Evolutionary conservation across 92 coral and sea anemone genomes (phyloP).

Genomic region (Bergia sp.): DNA sequence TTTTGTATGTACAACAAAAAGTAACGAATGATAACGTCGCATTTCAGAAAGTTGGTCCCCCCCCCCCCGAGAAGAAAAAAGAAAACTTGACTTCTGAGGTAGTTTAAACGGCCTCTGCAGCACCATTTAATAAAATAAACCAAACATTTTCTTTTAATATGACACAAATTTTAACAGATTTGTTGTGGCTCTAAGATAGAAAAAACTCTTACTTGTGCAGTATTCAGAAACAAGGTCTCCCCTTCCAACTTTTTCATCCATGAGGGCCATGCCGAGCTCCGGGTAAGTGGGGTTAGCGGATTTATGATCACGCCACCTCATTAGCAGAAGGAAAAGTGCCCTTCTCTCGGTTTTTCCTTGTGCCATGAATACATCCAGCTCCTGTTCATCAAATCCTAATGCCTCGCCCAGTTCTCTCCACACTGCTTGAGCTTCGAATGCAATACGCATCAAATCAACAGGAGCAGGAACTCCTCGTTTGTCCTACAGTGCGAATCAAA

Average conservation of each 20-base stretch:
- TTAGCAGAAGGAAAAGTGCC: not conserved
- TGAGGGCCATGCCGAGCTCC: not conserved
- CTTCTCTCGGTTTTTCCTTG: not conserved
- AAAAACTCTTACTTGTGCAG: slow-evolving; percentile 5
- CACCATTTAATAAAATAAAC: too few species aligned
- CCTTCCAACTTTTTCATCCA: not conserved
- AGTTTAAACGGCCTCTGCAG: too few species aligned
- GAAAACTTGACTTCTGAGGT: too few species aligned
- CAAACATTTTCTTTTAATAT: too few species aligned
- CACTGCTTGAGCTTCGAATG: not conserved
- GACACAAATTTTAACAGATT: too few species aligned
- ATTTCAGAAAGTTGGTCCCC: too few species aligned
- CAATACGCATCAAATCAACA: slow-evolving; percentile 12
- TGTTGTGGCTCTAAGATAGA: not conserved
- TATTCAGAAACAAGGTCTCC: not conserved
- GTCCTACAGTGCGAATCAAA: not conserved
- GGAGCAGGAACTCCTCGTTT: not conserved
- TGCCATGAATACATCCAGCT: not conserved
- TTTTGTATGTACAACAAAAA: too few species aligned
- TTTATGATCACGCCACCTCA: not conserved
- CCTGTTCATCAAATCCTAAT: not conserved
- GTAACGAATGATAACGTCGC: too few species aligned
- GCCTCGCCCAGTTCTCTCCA: not conserved
- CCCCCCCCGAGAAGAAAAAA: too few species aligned
- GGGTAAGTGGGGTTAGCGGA: not conserved